Conservation (phyloP, 2,888 invertebrate species). For the Lomographa bimaculata region DNA sequence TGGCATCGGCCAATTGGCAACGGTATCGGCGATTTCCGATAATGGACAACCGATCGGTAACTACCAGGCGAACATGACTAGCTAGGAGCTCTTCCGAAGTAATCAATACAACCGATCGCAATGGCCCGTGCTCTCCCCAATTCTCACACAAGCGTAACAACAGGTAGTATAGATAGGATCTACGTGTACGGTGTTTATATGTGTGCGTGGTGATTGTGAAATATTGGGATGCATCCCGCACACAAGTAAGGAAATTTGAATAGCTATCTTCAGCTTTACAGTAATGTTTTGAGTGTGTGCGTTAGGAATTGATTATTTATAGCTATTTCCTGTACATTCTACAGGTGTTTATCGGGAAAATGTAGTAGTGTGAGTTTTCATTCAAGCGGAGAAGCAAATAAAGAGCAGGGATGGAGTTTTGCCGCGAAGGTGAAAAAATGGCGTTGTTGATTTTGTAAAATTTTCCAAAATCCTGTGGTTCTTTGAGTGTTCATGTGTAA, state of each 20-base stretch:
- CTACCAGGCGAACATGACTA: slow-evolving; percentile 61
- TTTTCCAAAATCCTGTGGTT: too few species aligned
- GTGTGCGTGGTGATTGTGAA: slow-evolving; percentile 35
- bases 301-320: too few species aligned
- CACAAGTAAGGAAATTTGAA: too few species aligned
- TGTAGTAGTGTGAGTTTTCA: slow-evolving; percentile 3
- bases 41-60: slow-evolving; percentile 76
- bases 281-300: too few species aligned
- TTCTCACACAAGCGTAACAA: slow-evolving; percentile 39
- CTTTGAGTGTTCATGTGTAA: too few species aligned
- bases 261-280: too few species aligned
- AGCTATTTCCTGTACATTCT: too few species aligned
- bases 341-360: neutral
- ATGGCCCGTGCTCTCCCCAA: slow-evolving; percentile 48
- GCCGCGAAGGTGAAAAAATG: too few species aligned
- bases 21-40: slow-evolving; percentile 70
- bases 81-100: slow-evolving; percentile 65
- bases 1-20: too few species aligned
- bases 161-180: slow-evolving; percentile 28
- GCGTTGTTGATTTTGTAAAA: too few species aligned
- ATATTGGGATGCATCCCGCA: slow-evolving; percentile 17
- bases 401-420: slow-evolving; percentile 8
- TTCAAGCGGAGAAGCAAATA: slow-evolving; percentile 1
- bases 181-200: slow-evolving; percentile 21
- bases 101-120: slow-evolving; percentile 62